phyloP scores from a whole-genome alignment of 1,140 invertebrate genomes.

The Drosophila simulans region DNA sequence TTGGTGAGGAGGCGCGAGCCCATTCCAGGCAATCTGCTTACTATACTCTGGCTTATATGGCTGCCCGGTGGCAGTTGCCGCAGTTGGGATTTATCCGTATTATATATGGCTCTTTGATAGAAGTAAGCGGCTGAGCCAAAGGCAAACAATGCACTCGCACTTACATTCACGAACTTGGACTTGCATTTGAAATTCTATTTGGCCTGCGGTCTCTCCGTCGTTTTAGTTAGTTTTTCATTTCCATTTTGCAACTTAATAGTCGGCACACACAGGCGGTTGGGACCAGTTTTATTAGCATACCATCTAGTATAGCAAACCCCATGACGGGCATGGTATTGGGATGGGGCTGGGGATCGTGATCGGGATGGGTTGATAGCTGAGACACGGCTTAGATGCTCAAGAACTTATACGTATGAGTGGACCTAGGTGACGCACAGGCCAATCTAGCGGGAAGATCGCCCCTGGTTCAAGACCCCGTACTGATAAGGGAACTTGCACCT shows the following conservation, averaged over 20 bases:
- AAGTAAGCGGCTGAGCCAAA: constrained; percentile 16
- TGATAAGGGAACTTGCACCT: constrained; percentile 43
- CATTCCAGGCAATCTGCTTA: constrained; percentile 9
- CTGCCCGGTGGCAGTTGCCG: constrained; percentile 30
- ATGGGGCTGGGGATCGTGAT: constrained; percentile 1
- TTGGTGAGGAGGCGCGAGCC: constrained; percentile 4
- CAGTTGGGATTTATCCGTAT: constrained; percentile 40
- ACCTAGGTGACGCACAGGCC: constrained; percentile 29
- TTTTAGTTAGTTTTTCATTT: constrained; percentile 49
- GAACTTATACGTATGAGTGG: constrained; percentile 16
- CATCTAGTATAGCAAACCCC: constrained; percentile 32
- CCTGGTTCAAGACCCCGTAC: constrained; percentile 25
- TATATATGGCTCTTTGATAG: constrained; percentile 22
- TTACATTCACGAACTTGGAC: constrained; percentile 26
- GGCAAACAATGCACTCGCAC: constrained; percentile 44
- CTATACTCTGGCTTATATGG: constrained; percentile 36
- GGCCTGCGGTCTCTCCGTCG: constrained; percentile 34
- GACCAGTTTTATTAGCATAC: constrained; percentile 54
- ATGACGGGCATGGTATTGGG: constrained; percentile 12
- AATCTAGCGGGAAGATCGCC: constrained; percentile 22
- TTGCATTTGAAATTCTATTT: constrained; percentile 55
- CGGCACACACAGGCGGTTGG: constrained; percentile 40
- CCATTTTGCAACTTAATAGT: constrained; percentile 55
- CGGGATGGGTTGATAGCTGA: not conserved
- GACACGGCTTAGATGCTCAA: not conserved